phyloP scores from a whole-genome alignment of 2,797 vertebrate genomes.

The Ceryle rudis region DNA sequence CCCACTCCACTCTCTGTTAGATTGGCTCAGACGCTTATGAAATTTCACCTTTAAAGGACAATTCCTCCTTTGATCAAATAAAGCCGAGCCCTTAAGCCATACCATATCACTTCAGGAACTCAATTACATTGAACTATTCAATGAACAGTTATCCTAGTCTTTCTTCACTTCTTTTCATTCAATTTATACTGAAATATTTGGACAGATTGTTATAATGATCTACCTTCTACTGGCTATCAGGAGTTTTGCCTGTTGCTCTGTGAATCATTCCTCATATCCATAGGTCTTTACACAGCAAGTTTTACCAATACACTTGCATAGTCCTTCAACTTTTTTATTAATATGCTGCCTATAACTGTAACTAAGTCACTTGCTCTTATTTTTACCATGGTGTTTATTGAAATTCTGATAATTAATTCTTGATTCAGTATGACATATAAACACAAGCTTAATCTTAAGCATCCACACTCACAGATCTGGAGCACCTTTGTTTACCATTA shows the following conservation, averaged over 20 bases:
- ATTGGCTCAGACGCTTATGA: neutral
- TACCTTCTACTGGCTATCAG: neutral
- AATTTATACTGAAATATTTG: slow-evolving; percentile 44
- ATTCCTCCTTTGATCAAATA: slow-evolving; percentile 5
- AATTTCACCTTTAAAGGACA: slow-evolving; percentile 18
- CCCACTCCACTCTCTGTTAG: neutral
- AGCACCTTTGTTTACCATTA: neutral
- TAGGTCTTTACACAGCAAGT: neutral
- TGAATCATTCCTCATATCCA: neutral
- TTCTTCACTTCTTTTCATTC: neutral
- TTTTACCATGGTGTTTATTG: neutral
- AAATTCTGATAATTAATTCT: neutral
- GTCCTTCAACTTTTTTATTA: neutral
- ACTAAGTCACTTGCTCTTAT: neutral
- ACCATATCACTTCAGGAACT: slow-evolving; percentile 4
- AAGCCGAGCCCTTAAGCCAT: slow-evolving; percentile 8
- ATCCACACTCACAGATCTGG: neutral
- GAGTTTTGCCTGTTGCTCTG: neutral
- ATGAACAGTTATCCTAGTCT: neutral
- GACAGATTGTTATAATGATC: slow-evolving; percentile 50
- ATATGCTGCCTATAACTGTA: neutral
- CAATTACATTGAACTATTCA: neutral
- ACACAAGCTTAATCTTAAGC: neutral
- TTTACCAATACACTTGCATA: neutral
- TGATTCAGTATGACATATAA: neutral